Evolutionary conservation across 1,140 invertebrate genomes (phyloP), one percentile per base, ranked within the genome.

Genomic region (Drosophila nasuta): DNA sequence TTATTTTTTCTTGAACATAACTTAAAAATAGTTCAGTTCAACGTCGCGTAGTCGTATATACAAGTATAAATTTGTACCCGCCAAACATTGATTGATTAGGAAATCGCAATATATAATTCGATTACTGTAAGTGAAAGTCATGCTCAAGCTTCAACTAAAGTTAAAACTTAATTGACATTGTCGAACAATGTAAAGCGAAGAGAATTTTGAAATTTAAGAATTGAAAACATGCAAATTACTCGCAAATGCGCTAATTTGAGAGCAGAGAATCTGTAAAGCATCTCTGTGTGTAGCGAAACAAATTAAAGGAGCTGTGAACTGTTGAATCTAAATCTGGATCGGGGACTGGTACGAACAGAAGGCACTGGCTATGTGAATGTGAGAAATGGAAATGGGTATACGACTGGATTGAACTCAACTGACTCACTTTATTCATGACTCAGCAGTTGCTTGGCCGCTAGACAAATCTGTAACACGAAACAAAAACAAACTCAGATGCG

Each of bases 21-120:
- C 69, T 87, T 87, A 82, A 82, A 82, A 87, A 86, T 86, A 86
- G 82, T 86, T 56, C 79, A 74, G 43, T 25, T 25, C 20, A 7
- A 38, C 11, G 15, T n/a, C 28, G n/a, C n/a, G 41, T 41, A 5
- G 35, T 38, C 35, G 10, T 38, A 38, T 38, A 7, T 35, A 10
- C 1, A 35, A 8, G 0, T 38, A 3, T 25, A 25, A 10, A 38
- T n/a, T 41, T 41, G 38, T 41, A 41, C 38, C 10, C 8, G 38
- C 13, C 13, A 46, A 46, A 15, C 15, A 13, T 45, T 46, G 45
- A 46, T 46, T 15, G 30, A 33, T 6, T 33, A 0, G 20, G 20
- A 25, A 25, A 3, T 25, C 20, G 20, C 7, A 7, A 33, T 8
- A 33, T 1, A 33, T 33, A 33, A 33, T 33, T 7, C 30, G 30